phyloP scores from a whole-genome alignment of 2,797 vertebrate species.

The Hydrocynus forskahlii region DNA sequence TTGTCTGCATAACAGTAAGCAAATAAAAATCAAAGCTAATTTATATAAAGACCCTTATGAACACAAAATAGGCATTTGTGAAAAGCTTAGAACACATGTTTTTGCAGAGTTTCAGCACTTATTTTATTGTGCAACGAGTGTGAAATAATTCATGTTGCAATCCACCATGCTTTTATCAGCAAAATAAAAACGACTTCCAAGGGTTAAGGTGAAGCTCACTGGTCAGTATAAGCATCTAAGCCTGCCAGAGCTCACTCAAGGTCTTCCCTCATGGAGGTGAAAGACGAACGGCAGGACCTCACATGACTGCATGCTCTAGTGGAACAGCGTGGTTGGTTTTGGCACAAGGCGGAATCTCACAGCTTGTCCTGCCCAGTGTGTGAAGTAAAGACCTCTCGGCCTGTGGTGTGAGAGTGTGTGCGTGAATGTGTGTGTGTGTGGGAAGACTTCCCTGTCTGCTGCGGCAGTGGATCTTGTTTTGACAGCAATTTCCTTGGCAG shows the following conservation, averaged over 20 bases:
- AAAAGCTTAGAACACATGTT: no score
- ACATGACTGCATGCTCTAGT: conserved; percentile 23
- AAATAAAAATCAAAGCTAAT: no score
- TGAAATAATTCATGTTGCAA: no score
- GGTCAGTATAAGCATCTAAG: background rate
- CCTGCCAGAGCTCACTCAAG: conserved; percentile 6
- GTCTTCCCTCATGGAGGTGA: conserved; percentile 20
- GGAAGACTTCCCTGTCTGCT: conserved; percentile 39
- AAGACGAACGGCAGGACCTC: conserved; percentile 12
- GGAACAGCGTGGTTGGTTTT: conserved; percentile 43
- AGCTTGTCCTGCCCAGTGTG: conserved; percentile 34
- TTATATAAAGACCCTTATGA: no score
- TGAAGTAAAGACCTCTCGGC: conserved; percentile 41
- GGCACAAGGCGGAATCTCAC: conserved; percentile 23
- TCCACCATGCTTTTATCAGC: no score
- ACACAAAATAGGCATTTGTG: no score
- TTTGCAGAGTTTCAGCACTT: no score
- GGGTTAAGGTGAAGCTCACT: conserved; percentile 5
- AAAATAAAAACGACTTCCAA: background rate
- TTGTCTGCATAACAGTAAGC: no score
- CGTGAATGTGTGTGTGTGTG: conserved; percentile 41
- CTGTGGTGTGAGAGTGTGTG: conserved; percentile 38
- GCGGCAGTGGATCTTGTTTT: conserved; percentile 51
- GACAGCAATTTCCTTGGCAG: conserved; percentile 57
- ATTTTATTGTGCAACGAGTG: no score